Evolutionary conservation across 2,888 invertebrate species (phyloP), one percentile per base, ranked within the genome.

Genomic region (Notodonta dromedarius): DNA sequence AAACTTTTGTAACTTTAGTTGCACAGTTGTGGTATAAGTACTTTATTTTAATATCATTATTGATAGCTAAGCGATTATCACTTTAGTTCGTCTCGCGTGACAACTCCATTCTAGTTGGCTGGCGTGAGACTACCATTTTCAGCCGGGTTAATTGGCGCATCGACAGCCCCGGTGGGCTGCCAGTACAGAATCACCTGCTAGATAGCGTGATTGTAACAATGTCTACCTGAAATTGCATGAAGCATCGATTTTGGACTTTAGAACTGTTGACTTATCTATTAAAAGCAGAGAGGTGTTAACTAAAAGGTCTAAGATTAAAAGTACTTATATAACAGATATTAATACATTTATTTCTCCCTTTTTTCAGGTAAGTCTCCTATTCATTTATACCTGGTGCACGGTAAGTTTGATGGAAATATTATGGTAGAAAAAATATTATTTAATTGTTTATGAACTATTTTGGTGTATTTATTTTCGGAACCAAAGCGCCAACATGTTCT

Each of bases 101-200:
- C 64, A 66, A 52, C 62, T 63, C 63, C 69, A 65, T 69, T 68
- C 66, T 64, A 57, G 53, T 61, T 56, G 67, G 67, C 74, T 65
- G 72, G 66, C 71, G 70, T 71, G 72, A 77, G 78, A 66, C 73
- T 39, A 24, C 71, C 57, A 70, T 74, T 77, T 76, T 70, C 72
- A 74, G 73, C 73, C 74, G 66, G 67, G 76, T 73, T 79, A 77
- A 81, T 81, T 74, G 73, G 73, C 64, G 52, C 73, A 71, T 74
- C 67, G 62, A 63, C 60, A 56, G 59, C 11, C 12, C 35, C 9
- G 24, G 52, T 60, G 57, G 62, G 59, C 56, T 68, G 69, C 51
- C 62, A 61, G 62, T 40, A 55, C 55, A 16, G 48, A 44, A 51
- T 60, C 60, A 35, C 44, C 57, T 58, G 48, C 58, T 56, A 60